These are phyloP conservation scores for Netelia inedita DNA, from an alignment of 2,888 invertebrate genomes.

Conservation along the genomic window DNA sequence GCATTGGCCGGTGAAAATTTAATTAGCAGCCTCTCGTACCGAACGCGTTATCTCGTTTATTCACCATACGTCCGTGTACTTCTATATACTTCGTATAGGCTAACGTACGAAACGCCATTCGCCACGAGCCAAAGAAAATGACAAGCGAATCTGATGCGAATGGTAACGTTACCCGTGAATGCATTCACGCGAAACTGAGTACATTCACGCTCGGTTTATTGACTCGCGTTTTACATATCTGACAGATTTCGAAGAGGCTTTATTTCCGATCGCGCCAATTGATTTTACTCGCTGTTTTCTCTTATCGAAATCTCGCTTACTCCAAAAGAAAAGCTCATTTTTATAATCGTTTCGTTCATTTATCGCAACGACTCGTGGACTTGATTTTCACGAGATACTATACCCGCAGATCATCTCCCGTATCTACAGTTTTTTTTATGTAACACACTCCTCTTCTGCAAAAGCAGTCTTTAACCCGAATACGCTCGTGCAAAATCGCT, in stretches of 20 bases:
- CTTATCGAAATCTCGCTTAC: no score
- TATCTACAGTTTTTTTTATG: no score
- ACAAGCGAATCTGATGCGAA: conserved; percentile 15
- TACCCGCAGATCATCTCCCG: no score
- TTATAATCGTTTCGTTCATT: no score
- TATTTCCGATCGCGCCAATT: no score
- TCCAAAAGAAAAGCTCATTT: no score
- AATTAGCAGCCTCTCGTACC: conserved; percentile 62
- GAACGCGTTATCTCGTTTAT: conserved; percentile 49
- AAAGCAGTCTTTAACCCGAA: not conserved
- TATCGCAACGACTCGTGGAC: no score
- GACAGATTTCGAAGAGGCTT: no score
- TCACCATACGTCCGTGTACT: conserved; percentile 18
- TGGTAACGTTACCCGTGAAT: conserved; percentile 11
- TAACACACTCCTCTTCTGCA: no score
- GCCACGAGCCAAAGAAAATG: conserved; percentile 16
- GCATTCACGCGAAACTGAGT: conserved; percentile 17
- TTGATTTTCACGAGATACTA: no score
- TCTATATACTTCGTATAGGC: conserved; percentile 16
- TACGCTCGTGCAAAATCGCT: not conserved
- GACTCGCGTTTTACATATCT: conserved; percentile 36
- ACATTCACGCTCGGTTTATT: no score
- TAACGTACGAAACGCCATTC: conserved; percentile 24
- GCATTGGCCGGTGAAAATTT: conserved; percentile 71
- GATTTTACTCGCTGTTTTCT: no score